Evolutionary conservation across 2,888 invertebrate species (phyloP).

Genomic region (Alsophila aescularia): DNA sequence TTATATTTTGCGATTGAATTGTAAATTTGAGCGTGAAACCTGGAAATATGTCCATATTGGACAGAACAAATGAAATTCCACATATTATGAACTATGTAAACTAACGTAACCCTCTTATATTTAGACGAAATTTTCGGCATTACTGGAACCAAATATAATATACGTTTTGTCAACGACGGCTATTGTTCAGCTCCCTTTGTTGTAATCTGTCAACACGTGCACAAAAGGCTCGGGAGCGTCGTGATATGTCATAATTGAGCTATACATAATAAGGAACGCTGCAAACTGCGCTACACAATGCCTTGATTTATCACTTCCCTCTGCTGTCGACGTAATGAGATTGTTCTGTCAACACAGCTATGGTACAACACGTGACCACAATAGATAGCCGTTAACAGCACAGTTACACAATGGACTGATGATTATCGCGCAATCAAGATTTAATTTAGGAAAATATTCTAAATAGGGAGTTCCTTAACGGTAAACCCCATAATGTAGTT

Average conservation of each 20-base stretch:
- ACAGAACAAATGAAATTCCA: too few species aligned
- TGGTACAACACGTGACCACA: slow-evolving; percentile 20
- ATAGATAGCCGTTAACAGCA: slow-evolving; percentile 8
- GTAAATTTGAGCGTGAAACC: too few species aligned
- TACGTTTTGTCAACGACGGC: neutral
- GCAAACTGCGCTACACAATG: slow-evolving; percentile 65
- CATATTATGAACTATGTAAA: too few species aligned
- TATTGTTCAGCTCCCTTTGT: slow-evolving; percentile 18
- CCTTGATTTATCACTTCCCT: slow-evolving; percentile 70
- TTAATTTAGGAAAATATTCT: too few species aligned
- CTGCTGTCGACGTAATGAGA: slow-evolving; percentile 75
- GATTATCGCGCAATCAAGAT: neutral
- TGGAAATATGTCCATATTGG: too few species aligned
- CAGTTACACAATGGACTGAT: slow-evolving; percentile 7
- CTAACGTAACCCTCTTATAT: too few species aligned
- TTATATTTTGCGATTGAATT: too few species aligned
- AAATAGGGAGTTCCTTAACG: too few species aligned
- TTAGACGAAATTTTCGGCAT: neutral
- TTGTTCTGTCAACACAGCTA: slow-evolving; percentile 65
- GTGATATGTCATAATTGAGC: slow-evolving; percentile 59
- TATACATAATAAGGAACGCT: slow-evolving; percentile 39
- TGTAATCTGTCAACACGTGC: slow-evolving; percentile 19
- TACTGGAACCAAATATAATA: neutral
- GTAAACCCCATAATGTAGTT: too few species aligned
- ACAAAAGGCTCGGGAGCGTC: slow-evolving; percentile 33